These are phyloP conservation scores for Sphyrna mokarran DNA, from an alignment of 2,113 vertebrate species.

Conservation along the genomic window DNA sequence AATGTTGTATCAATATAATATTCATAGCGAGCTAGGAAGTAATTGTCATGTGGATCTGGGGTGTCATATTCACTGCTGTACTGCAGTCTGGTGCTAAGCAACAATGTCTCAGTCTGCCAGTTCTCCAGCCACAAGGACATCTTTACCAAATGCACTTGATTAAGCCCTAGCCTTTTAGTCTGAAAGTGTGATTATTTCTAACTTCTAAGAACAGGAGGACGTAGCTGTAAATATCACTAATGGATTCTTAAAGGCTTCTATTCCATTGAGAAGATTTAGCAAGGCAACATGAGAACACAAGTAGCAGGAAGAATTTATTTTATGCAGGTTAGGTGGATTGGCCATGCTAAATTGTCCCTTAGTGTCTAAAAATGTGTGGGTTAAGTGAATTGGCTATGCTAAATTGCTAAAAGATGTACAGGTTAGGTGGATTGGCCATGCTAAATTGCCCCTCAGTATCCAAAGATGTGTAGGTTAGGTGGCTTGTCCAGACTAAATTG, in stretches of 20 bases:
- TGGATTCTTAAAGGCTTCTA: not conserved
- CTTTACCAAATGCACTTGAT: not conserved
- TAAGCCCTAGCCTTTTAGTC: not conserved
- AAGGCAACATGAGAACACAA: not conserved
- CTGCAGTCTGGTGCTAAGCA: not conserved
- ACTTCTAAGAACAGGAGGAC: not conserved
- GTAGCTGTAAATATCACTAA: not conserved
- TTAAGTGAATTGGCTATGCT: too few species aligned
- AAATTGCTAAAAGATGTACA: too few species aligned
- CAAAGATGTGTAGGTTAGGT: too few species aligned
- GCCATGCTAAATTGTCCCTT: too few species aligned
- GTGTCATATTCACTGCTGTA: not conserved
- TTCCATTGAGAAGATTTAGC: not conserved
- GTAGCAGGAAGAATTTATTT: not conserved
- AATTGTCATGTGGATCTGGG: too few species aligned
- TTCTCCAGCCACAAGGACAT: not conserved
- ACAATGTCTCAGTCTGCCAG: not conserved
- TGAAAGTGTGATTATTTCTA: not conserved
- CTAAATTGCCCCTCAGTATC: too few species aligned
- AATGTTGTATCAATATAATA: too few species aligned
- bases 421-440: too few species aligned
- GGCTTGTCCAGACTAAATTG: too few species aligned
- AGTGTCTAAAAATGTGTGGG: too few species aligned
- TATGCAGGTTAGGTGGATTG: too few species aligned
- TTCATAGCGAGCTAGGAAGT: too few species aligned